phyloP scores from a whole-genome alignment of 1,140 invertebrate species.

The Drosophila prosaltans region DNA sequence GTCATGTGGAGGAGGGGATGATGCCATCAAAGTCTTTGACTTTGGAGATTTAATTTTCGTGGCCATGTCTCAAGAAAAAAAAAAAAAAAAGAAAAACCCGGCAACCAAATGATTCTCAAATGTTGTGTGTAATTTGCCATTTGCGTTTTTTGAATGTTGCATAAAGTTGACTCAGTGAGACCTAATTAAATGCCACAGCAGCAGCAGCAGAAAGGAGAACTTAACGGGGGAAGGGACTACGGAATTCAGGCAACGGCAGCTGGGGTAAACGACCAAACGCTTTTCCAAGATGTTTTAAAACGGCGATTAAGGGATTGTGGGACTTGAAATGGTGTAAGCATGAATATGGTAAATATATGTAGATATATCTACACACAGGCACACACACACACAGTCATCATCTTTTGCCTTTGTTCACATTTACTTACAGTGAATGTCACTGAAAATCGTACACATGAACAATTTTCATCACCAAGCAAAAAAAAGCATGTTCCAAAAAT shows the following conservation, averaged over 20 bases:
- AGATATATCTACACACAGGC: background rate
- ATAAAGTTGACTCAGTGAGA: conserved; percentile 45
- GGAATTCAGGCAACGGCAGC: background rate
- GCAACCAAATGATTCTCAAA: conserved; percentile 54
- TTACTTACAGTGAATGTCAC: no score
- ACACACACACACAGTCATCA: background rate
- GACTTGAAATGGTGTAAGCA: conserved; percentile 10
- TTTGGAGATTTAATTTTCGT: conserved; percentile 65
- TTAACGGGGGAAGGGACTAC: background rate
- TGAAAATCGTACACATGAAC: no score
- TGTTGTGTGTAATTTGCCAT: conserved; percentile 67
- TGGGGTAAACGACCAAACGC: conserved; percentile 9
- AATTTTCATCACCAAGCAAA: no score
- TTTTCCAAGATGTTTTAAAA: conserved; percentile 36
- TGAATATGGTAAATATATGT: background rate
- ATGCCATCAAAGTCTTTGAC: conserved; percentile 46
- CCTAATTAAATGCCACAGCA: conserved; percentile 65
- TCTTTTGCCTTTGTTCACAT: background rate
- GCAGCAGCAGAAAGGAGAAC: background rate
- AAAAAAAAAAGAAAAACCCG: conserved; percentile 26
- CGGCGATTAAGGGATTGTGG: conserved; percentile 49
- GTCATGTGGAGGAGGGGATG: conserved; percentile 8
- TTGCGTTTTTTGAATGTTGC: conserved; percentile 39
- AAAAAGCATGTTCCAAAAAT: no score
- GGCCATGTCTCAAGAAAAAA: conserved; percentile 5